A percentile compares a stretch with the other conserved stretches of the same genome.
Conservation (phyloP, 2,797 vertebrate genomes). For the Chelonia mydas region DNA sequence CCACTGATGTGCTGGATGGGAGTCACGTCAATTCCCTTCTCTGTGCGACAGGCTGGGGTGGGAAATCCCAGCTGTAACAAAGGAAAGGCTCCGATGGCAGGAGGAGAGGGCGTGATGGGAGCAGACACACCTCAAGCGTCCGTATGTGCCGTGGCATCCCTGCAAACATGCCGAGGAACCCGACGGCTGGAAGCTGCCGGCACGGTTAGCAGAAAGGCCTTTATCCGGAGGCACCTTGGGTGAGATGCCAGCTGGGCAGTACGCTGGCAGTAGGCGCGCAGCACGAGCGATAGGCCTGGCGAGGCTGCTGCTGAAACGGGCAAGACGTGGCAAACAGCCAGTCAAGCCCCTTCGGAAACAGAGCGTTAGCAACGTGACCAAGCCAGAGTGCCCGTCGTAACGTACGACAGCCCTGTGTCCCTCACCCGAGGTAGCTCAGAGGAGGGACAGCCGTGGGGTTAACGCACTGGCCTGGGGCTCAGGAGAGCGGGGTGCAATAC, state of each 20-base stretch:
- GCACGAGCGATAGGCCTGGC: too few relatives aligned
- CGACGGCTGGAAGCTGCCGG: background rate
- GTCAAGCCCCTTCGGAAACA: too few relatives aligned
- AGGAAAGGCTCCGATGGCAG: background rate
- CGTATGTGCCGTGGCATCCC: background rate
- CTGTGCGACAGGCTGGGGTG: background rate
- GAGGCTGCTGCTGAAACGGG: too few relatives aligned
- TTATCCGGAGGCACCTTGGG: background rate
- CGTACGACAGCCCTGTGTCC: too few relatives aligned
- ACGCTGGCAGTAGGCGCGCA: accelerated
- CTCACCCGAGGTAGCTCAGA: too few relatives aligned
- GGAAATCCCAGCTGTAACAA: background rate
- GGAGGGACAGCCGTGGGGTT: background rate
- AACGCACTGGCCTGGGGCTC: background rate
- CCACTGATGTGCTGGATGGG: too few relatives aligned
- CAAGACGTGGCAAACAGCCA: too few relatives aligned
- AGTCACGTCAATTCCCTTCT: too few relatives aligned
- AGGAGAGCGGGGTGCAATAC: too few relatives aligned
- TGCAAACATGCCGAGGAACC: background rate
- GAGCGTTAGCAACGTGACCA: too few relatives aligned
- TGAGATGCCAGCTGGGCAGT: background rate
- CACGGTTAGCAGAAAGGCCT: background rate
- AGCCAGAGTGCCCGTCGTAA: too few relatives aligned
- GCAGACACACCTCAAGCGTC: background rate
- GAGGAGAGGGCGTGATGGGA: background rate